Percentiles rank a stretch among this genome's conserved stretches.
Conservation (phyloP, 2,888 invertebrate species). For the Dromius quadrimaculatus region DNA sequence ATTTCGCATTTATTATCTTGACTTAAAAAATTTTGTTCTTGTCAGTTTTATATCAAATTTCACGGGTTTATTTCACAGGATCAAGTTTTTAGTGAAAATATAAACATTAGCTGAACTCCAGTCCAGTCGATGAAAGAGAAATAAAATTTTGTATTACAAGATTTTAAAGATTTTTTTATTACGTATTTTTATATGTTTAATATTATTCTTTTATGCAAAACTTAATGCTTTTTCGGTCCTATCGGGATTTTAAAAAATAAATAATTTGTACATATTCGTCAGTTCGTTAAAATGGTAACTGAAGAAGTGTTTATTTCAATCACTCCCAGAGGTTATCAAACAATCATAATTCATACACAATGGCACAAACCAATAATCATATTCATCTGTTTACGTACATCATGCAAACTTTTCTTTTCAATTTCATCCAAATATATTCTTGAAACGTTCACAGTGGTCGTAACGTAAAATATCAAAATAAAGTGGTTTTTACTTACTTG, state of each 20-base stretch:
- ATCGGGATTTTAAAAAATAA: constrained; percentile 15
- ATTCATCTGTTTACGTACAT: too few relatives aligned
- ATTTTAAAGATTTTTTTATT: background rate
- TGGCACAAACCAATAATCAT: too few relatives aligned
- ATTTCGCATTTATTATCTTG: constrained; percentile 33
- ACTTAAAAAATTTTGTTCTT: constrained; percentile 18
- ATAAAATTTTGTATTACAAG: constrained; percentile 1
- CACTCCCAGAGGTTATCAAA: constrained; percentile 17
- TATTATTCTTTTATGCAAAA: constrained; percentile 28
- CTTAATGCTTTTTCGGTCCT: constrained; percentile 22
- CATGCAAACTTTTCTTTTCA: too few relatives aligned
- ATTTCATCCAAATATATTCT: too few relatives aligned
- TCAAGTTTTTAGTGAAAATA: constrained; percentile 7
- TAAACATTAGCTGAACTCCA: too few relatives aligned
- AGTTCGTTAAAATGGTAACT: constrained; percentile 39
- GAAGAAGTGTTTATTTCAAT: constrained; percentile 11
- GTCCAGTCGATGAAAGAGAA: too few relatives aligned
- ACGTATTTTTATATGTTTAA: constrained; percentile 6
- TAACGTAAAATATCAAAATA: too few relatives aligned
- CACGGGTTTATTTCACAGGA: background rate
- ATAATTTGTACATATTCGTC: constrained; percentile 40
- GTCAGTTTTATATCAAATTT: constrained; percentile 19
- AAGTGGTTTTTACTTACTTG: too few relatives aligned
- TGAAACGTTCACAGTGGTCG: too few relatives aligned
- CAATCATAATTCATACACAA: too few relatives aligned